phyloP scores from a whole-genome alignment of 2,113 vertebrate species.

The Phylloscopus whistleri region DNA sequence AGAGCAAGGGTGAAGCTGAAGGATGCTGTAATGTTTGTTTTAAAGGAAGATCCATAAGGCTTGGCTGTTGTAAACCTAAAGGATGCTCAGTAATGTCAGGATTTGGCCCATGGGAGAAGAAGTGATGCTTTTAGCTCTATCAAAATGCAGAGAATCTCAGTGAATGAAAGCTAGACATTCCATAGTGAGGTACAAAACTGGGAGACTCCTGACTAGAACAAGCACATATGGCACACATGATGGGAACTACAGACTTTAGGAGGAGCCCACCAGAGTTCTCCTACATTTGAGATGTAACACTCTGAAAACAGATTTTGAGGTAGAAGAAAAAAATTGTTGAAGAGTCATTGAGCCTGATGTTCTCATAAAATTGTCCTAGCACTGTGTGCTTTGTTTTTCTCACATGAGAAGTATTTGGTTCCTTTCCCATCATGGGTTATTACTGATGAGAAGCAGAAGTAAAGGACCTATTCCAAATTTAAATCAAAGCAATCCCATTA shows the following conservation, averaged over 20 bases:
- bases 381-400: not conserved
- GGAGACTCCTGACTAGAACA: not conserved
- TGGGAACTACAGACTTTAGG: not conserved
- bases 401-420: not conserved
- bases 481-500: not conserved
- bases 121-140: not conserved
- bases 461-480: not conserved
- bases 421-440: not conserved
- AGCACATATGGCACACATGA: accelerated
- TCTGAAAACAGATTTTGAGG: not conserved
- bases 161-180: not conserved
- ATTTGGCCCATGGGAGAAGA: not conserved
- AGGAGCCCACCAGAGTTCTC: not conserved
- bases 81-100: not conserved
- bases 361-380: not conserved
- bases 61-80: not conserved
- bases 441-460: not conserved
- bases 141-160: not conserved
- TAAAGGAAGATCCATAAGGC: not conserved
- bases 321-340: not conserved
- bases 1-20: not conserved
- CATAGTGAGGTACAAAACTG: not conserved
- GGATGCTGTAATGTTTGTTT: not conserved
- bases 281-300: not conserved
- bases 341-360: not conserved